Base-by-base conservation (phyloP, 1,140 invertebrate genomes). In the Anadara kagoshimensis region DNA sequence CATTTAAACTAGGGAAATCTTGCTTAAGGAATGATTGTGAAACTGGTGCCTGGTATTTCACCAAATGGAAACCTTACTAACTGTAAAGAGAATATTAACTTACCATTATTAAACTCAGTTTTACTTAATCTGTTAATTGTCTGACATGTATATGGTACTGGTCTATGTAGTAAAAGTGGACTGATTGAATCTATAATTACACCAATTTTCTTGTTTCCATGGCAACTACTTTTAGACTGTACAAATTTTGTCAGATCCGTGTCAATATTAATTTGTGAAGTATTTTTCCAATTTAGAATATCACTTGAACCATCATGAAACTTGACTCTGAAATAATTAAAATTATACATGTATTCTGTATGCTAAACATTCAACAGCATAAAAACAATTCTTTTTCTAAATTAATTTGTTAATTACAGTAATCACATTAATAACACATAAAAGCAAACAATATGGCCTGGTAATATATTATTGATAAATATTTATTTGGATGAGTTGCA, bases 101-200 rank as follows among this genome's bases (percentile, higher is more conserved):
- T 59, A 69, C 68, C 58, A 53, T 62, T n/a, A n/a, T n/a, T 44
- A 49, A 24, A 22, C 36, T 20, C 47, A 26, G 44, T 29, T 49
- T 44, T 47, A 26, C 41, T 45, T 14, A 70, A 47, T 22, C 29
- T 61, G 49, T 63, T 45, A 10, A 70, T 59, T 24, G 29, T 54
- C 53, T 62, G 58, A 59, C 68, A 70, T 24, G 68, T 70, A 29
- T 53, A 70, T 18, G 68, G 20, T 22, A 49, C 44, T 22, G 68
- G 54, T 70, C 29, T 70, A 43, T 70, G 57, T 41, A 61, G 24
- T 11, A 70, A 24, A 14, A 70, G 22, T 14, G 45, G 68, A 62
- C 68, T 70, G 11, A 70, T 24, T 41, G 68, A 63, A 36, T 70
- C 68, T n/a, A 70, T 62, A 10, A 63, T 47, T 10, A 70, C 36